These are phyloP conservation scores for Acanthaster planci DNA, from an alignment of 35 echinoderm and acorn worm genomes.

Conservation along the genomic window DNA sequence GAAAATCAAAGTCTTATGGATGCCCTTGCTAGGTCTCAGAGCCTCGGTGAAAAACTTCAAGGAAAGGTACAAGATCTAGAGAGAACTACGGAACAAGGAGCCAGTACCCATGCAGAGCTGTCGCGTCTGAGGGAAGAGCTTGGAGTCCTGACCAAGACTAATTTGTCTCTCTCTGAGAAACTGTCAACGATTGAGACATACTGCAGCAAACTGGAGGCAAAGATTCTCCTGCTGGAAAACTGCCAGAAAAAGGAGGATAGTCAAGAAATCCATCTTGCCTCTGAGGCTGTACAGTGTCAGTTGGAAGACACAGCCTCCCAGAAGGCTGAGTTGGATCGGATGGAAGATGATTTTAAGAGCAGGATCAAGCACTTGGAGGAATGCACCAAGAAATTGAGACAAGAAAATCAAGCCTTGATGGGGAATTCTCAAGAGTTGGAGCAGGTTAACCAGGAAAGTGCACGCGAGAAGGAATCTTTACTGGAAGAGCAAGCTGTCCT, in stretches of 20 bases:
- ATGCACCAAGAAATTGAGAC: background rate
- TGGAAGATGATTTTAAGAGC: background rate
- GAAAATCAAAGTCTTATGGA: background rate
- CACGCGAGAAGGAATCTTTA: background rate
- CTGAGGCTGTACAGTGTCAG: background rate
- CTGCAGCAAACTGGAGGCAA: background rate
- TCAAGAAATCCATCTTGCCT: background rate
- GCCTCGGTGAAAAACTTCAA: background rate
- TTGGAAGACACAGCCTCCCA: background rate
- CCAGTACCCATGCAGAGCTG: background rate
- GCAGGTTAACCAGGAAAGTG: background rate
- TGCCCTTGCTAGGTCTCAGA: background rate
- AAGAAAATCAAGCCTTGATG: background rate
- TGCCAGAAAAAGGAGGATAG: background rate
- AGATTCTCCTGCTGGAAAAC: background rate
- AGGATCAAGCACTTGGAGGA: conserved; percentile 1
- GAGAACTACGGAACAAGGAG: background rate
- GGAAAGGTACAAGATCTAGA: background rate
- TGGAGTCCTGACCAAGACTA: background rate
- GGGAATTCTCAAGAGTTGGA: background rate
- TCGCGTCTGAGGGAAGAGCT: background rate
- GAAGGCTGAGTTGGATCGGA: background rate
- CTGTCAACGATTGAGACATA: background rate
- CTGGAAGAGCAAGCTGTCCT: background rate
- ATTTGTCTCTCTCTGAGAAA: background rate